Evolutionary conservation across 2,797 vertebrate genomes (phyloP), one percentile per base, ranked within the genome.

Genomic region (Myoxocephalus aenaeus): DNA sequence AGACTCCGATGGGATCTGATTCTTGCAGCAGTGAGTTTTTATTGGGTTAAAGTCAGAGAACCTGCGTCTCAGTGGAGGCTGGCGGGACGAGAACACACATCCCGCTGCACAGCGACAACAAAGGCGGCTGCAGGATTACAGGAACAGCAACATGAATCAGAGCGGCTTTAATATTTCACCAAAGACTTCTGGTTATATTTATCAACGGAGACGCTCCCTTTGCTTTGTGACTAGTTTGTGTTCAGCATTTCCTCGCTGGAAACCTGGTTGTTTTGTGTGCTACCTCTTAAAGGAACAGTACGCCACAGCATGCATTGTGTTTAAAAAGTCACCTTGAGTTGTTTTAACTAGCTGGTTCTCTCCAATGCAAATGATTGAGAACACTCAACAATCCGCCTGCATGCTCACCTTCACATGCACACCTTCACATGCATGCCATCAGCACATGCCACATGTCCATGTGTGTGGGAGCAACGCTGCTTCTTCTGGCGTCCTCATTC

Each of bases 351-450:
- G 42, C 42, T 44, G 44, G 14, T 46, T 32, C 46, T 61, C 58
- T 75, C 32, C 56, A 9, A n/a, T 34, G 63, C 40, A n/a, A 56
- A 54, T 63, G 17, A 69, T 18, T 63, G 65, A 77, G 53, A 72
- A 76, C 88, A 32, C 78, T 50, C 27, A 79, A 66, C 29, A 57
- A 29, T 69, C 78, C 53, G 9, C 61, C 57, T 73, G 44, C 85
- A 76, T 64, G 63, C 79, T 81, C 81, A 77, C 73, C 78, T 73
- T 83, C 58, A 66, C 79, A 83, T 84, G 85, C 81, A 85, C n/a
- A 76, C 73, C 78, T 73, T 83, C 58, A 66, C 79, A 83, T 84
- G 85, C 81, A 85, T 82, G 46, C 51, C 20, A 56, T 34, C 27
- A 65, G 63, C 72, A 66, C 32, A 57, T 36, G 57, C 59, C 64